Evolutionary conservation across 2,888 invertebrate genomes (phyloP).

Genomic region (Syrphus vitripennis): DNA sequence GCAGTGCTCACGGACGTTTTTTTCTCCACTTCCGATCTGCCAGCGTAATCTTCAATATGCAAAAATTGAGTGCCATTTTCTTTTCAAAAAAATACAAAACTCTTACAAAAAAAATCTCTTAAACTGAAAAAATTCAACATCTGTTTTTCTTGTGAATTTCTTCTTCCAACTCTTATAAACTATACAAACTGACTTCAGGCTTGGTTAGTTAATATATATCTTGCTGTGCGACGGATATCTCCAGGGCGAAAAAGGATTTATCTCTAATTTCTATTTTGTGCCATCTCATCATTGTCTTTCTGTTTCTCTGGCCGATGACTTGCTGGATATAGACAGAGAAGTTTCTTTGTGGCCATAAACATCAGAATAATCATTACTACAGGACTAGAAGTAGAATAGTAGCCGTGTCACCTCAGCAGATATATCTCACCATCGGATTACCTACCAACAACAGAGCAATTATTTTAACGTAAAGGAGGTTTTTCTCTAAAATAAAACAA

Average conservation of each 20-base stretch:
- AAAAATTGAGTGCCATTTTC: too few relatives aligned
- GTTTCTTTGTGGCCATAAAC: constrained; percentile 39
- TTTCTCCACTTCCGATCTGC: too few relatives aligned
- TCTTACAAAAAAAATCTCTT: too few relatives aligned
- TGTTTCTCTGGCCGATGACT: neutral
- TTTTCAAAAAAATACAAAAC: too few relatives aligned
- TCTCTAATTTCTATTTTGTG: constrained; percentile 55
- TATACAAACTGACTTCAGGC: constrained; percentile 1
- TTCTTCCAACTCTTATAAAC: neutral
- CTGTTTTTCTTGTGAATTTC: neutral
- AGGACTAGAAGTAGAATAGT: neutral
- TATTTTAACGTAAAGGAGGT: constrained; percentile 41
- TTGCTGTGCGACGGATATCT: constrained; percentile 28
- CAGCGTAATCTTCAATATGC: too few relatives aligned
- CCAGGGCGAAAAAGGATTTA: constrained; percentile 52
- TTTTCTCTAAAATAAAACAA: neutral
- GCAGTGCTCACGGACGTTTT: too few relatives aligned
- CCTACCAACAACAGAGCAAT: constrained; percentile 60
- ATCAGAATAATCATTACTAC: constrained; percentile 25
- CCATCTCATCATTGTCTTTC: constrained; percentile 11
- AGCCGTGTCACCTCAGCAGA: constrained; percentile 44
- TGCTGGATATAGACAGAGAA: constrained; percentile 9
- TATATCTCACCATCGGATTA: constrained; percentile 42
- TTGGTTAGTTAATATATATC: neutral
- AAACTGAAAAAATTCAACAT: neutral